Evolutionary conservation across 2,888 invertebrate species (phyloP).

Genomic region (Cantharis flavilabris): DNA sequence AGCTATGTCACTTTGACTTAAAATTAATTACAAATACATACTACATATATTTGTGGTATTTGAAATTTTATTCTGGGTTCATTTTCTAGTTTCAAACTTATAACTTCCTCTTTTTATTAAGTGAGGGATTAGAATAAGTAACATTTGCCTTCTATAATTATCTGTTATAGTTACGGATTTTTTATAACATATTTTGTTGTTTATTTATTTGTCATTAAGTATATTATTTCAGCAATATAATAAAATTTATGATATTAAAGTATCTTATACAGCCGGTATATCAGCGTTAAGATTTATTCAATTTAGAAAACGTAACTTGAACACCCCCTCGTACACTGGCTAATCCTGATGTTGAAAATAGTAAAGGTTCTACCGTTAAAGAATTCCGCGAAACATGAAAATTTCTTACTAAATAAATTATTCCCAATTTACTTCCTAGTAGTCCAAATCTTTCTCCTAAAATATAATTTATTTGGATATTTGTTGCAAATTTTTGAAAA

Average conservation of each 20-base stretch:
- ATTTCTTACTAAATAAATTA: constrained; percentile 1
- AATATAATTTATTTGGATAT: background rate
- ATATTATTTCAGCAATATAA: too few relatives aligned
- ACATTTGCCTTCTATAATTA: too few relatives aligned
- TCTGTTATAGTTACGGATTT: too few relatives aligned
- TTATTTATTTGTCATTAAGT: too few relatives aligned
- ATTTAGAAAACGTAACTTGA: background rate
- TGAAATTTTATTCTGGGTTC: too few relatives aligned
- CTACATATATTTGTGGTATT: too few relatives aligned
- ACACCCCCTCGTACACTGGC: background rate
- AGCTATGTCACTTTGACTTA: too few relatives aligned
- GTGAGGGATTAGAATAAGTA: too few relatives aligned
- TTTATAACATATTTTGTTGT: too few relatives aligned
- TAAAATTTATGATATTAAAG: background rate
- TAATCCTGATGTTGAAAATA: background rate
- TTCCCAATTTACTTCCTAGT: constrained; percentile 1
- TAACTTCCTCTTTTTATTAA: too few relatives aligned
- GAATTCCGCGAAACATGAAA: background rate
- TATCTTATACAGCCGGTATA: background rate
- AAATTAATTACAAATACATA: too few relatives aligned
- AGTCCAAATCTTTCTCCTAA: constrained; percentile 9
- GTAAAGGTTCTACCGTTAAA: background rate
- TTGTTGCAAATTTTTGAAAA: background rate
- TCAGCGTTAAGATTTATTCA: background rate
- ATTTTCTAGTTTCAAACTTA: too few relatives aligned